phyloP scores from a whole-genome alignment of 2,113 vertebrate species.

The Phodopus roborovskii region DNA sequence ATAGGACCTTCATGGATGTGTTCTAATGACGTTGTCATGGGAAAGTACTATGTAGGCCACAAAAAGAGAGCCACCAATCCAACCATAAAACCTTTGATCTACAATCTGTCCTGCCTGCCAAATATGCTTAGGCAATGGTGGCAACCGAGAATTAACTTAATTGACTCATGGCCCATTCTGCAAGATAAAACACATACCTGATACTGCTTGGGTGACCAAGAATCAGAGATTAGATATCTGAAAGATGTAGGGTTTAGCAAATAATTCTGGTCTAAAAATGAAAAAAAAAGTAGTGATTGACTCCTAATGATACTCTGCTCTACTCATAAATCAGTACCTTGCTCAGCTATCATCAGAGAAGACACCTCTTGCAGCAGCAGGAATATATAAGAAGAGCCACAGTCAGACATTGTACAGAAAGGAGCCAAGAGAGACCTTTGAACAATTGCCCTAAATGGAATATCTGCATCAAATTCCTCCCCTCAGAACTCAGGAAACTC shows the following conservation, averaged over 20 bases:
- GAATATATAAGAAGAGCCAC: background rate
- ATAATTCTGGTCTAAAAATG: background rate
- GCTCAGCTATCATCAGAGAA: background rate
- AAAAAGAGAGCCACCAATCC: background rate
- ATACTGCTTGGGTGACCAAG: background rate
- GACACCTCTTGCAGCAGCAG: background rate
- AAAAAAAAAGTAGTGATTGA: background rate
- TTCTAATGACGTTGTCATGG: background rate
- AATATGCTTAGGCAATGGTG: background rate
- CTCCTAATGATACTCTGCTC: background rate
- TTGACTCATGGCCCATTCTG: background rate
- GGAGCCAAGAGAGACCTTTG: background rate
- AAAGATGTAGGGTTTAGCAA: background rate
- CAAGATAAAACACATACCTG: background rate
- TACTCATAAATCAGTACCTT: background rate
- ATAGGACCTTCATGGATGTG: too few relatives aligned
- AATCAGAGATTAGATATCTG: background rate
- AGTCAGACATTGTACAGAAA: background rate
- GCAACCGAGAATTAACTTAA: background rate
- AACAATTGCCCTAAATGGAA: background rate
- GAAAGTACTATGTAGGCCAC: too few relatives aligned
- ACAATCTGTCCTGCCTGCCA: background rate
- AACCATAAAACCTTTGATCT: background rate
- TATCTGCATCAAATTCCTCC: background rate
- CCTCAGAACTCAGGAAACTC: background rate